A percentile compares a stretch with the other conserved stretches of the same genome.
These are phyloP conservation scores for Bufo bufo DNA, from an alignment of 2,113 vertebrate genomes.

Conservation along the genomic window DNA sequence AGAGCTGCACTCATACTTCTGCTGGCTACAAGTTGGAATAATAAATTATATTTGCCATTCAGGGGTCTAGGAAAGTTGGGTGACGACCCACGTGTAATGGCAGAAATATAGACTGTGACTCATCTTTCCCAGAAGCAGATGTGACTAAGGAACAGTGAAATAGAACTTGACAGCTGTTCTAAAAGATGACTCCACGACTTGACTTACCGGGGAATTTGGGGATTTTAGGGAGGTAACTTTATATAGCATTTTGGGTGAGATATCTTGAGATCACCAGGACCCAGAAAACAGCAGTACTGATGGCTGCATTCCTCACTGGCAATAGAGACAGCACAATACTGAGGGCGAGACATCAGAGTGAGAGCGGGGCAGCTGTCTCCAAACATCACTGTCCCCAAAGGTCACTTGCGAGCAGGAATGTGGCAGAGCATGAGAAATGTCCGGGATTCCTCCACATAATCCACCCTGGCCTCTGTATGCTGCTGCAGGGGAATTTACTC, in stretches of 20 bases:
- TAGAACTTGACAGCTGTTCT: not conserved
- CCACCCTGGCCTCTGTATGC: not conserved
- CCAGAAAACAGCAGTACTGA: not conserved
- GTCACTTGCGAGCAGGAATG: slow-evolving; percentile 37
- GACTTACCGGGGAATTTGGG: not conserved
- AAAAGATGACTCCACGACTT: not conserved
- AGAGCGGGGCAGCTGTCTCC: slow-evolving; percentile 7
- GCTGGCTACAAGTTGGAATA: not conserved
- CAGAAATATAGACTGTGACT: not conserved
- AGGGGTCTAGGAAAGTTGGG: not conserved
- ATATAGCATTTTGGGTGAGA: not conserved
- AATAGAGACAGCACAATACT: not conserved
- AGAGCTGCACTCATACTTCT: not conserved
- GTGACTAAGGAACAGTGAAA: not conserved
- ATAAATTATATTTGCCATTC: not conserved
- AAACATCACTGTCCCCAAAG: slow-evolving; percentile 29
- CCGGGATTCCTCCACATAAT: slow-evolving; percentile 25
- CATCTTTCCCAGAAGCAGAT: not conserved
- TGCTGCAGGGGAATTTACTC: slow-evolving; percentile 23
- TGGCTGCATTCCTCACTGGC: not conserved
- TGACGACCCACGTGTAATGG: not conserved
- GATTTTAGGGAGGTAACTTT: not conserved
- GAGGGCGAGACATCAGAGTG: not conserved
- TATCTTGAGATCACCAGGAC: not conserved
- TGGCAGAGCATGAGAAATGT: not conserved